Conservation (phyloP, 2,888 invertebrate genomes). For the Apamea epomidion region DNA sequence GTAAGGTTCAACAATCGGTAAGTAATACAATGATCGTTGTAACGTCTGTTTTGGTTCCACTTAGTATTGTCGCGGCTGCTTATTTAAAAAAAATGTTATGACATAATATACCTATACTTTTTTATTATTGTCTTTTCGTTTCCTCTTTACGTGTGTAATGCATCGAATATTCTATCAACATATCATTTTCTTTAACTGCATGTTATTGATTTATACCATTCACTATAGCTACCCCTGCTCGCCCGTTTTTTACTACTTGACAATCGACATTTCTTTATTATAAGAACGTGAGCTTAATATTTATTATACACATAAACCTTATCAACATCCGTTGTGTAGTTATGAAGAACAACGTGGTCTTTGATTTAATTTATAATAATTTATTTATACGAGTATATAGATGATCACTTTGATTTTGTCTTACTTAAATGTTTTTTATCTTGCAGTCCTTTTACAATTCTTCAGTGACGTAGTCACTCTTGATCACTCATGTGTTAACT, state of each 20-base stretch:
- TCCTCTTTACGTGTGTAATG: background rate
- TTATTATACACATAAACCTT: no score
- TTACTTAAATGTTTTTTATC: background rate
- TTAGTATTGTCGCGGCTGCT: slow-evolving; percentile 12
- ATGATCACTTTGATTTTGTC: background rate
- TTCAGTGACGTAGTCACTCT: background rate
- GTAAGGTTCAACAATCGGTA: slow-evolving; percentile 20
- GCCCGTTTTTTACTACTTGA: no score
- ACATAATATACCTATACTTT: background rate
- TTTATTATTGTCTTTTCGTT: background rate
- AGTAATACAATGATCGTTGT: slow-evolving; percentile 18
- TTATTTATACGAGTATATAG: no score
- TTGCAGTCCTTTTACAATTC: no score
- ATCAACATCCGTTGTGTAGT: no score
- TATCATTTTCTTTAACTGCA: background rate
- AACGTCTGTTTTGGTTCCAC: slow-evolving; percentile 21
- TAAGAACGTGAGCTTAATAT: no score
- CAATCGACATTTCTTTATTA: no score
- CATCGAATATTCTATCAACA: background rate
- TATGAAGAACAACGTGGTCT: no score
- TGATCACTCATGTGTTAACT: background rate
- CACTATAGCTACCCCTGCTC: no score
- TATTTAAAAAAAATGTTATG: background rate
- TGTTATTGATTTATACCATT: background rate
- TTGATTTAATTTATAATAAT: no score